phyloP scores from a whole-genome alignment of 2,797 vertebrate species.

The Ctenosaura bakeri region DNA sequence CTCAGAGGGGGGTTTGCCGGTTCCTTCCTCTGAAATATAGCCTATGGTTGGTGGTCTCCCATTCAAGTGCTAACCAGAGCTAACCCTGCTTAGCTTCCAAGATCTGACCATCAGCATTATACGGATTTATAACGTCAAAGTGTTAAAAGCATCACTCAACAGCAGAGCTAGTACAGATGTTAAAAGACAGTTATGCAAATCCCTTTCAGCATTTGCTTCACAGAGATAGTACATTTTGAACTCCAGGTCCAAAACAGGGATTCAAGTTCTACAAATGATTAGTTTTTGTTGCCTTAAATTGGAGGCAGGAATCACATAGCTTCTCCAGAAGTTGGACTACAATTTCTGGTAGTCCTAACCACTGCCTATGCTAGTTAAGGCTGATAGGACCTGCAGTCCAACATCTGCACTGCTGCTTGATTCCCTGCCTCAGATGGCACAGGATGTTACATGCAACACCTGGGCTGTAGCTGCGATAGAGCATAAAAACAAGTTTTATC shows the following conservation, averaged over 20 bases:
- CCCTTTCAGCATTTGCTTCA: neutral
- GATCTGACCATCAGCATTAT: neutral
- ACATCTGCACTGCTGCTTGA: neutral
- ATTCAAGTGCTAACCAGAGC: too few species aligned
- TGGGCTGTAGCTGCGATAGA: neutral
- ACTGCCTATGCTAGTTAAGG: too few species aligned
- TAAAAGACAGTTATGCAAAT: conserved; percentile 4
- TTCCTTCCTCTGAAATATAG: too few species aligned
- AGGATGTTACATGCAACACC: neutral
- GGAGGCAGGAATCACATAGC: too few species aligned
- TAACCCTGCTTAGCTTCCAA: too few species aligned
- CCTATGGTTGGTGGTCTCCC: too few species aligned
- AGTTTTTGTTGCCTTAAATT: neutral
- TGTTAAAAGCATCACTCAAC: neutral
- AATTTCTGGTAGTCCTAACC: too few species aligned
- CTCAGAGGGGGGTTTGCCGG: too few species aligned
- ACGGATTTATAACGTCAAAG: neutral
- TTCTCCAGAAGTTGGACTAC: too few species aligned
- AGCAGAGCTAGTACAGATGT: neutral
- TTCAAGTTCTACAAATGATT: neutral
- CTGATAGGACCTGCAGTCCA: neutral
- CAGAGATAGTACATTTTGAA: neutral
- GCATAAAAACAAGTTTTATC: neutral
- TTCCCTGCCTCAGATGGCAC: neutral
- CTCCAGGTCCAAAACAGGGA: neutral